Conservation (phyloP, 2,797 vertebrate species). For the Hydrocynus forskahlii region DNA sequence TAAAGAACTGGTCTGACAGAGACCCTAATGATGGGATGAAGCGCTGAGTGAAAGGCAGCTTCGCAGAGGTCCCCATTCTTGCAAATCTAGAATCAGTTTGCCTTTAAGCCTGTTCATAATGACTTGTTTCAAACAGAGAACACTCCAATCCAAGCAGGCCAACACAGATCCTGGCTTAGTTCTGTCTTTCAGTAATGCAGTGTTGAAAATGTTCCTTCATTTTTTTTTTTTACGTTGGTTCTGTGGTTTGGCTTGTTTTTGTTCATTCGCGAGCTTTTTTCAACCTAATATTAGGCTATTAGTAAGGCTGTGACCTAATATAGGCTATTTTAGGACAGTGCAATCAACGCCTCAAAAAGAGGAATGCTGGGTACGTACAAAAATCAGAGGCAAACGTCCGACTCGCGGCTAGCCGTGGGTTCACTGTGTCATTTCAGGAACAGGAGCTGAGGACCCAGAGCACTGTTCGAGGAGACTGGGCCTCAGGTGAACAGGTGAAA, state of each 20-base stretch:
- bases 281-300: neutral
- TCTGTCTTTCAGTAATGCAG: neutral
- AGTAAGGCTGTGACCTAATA: neutral
- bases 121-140: slow-evolving; percentile 23
- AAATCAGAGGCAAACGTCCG: slow-evolving; percentile 18
- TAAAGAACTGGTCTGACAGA: neutral
- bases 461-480: slow-evolving; percentile 1
- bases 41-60: slow-evolving; percentile 7
- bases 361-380: neutral
- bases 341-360: slow-evolving; percentile 38
- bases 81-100: slow-evolving; percentile 19
- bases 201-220: neutral
- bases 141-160: neutral
- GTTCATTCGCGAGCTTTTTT: neutral
- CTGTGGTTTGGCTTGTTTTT: neutral
- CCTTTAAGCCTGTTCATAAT: slow-evolving; percentile 16
- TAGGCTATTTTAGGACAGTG: neutral
- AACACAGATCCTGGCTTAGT: slow-evolving; percentile 1
- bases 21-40: neutral
- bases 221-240: neutral
- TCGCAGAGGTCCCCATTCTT: slow-evolving; percentile 1
- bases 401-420: slow-evolving; percentile 24
- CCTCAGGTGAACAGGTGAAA: slow-evolving; percentile 16
- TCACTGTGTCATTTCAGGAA: slow-evolving; percentile 51
- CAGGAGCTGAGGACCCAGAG: slow-evolving; percentile 11